Percentiles rank a stretch among this genome's conserved stretches.
These are phyloP conservation scores for Eristalis intricaria DNA, from an alignment of 2,888 invertebrate species.

Conservation along the genomic window DNA sequence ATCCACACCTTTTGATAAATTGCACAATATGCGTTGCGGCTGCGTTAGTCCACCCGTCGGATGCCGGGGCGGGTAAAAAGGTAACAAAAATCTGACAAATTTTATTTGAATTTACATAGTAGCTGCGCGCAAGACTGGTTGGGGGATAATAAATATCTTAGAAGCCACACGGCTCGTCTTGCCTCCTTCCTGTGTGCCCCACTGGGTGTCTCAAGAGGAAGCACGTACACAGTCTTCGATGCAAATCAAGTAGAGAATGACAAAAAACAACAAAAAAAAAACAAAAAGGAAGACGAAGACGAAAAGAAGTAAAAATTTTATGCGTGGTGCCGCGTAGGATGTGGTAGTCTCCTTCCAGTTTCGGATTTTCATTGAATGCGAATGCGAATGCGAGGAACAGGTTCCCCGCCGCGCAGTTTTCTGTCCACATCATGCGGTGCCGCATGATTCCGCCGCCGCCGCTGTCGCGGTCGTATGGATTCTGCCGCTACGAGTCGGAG, in stretches of 20 bases:
- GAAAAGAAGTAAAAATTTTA: slow-evolving; percentile 31
- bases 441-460: slow-evolving; percentile 26
- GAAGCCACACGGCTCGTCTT: slow-evolving; percentile 32
- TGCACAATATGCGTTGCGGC: slow-evolving; percentile 50
- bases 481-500: not conserved
- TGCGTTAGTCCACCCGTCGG: slow-evolving; percentile 6
- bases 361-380: slow-evolving; percentile 24
- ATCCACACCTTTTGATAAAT: slow-evolving; percentile 52
- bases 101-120: slow-evolving; percentile 65
- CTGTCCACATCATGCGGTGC: not conserved
- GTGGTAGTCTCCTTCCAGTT: slow-evolving; percentile 42
- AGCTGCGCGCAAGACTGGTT: slow-evolving; percentile 36
- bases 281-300: slow-evolving; percentile 8
- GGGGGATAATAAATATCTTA: slow-evolving; percentile 54
- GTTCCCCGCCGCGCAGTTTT: slow-evolving; percentile 35
- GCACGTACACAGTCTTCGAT: slow-evolving; percentile 17
- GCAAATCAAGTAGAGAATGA: not conserved
- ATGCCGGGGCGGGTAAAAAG: not conserved
- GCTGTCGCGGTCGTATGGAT: not conserved
- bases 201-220: slow-evolving; percentile 21
- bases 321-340: slow-evolving; percentile 47
- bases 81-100: slow-evolving; percentile 46
- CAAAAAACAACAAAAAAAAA: not conserved
- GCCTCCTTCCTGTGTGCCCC: not conserved
- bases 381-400: slow-evolving; percentile 15